Evolutionary conservation across 2,113 vertebrate genomes (phyloP), one percentile per base, ranked within the genome.

Genomic region (Acrocephalus kingi): DNA sequence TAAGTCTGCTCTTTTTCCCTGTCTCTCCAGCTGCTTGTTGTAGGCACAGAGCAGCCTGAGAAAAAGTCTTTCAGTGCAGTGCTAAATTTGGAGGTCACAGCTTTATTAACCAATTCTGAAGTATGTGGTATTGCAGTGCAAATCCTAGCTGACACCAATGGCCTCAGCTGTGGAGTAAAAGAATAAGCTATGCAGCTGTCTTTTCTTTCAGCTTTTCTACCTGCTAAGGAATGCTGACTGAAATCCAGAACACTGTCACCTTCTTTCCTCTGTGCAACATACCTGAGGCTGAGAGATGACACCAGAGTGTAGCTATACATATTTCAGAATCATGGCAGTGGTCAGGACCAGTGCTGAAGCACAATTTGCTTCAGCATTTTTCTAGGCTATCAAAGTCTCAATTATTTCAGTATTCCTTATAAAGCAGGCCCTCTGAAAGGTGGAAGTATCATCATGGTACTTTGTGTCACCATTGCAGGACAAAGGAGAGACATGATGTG

Each of bases 21-120:
- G 15, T 77, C 9, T 48, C 64, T 89, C 33, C 61, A 67, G 46
- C 54, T 78, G 31, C 52, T 86, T 91, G 48, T 69, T 87, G 51
- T 66, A 56, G 39, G 64, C 33, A 88, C n/a, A 58, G 74, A 90
- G 46, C 82, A 95, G 49, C 48, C 62, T 59, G 74, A 71, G 69
- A 56, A 62, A 27, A 74, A 43, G 31, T 78, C 81, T 81, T 11
- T 41, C 25, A 79, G 92, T 69, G 58, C 84, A 79, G 55, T 62
- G 67, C 59, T 71, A 46, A 71, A 86, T 93, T 83, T 89, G 73
- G 72, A 93, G 86, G 89, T 81, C 72, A 66, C 64, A 93, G 72
- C 59, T 93, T 88, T 71, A 78, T 86, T 94, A 92, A 92, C 55
- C 68, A 55, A 1, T 74, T 49, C 46, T 62, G 33, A 87, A 93